Conservation (phyloP, 1,140 invertebrate genomes). For the Aphaenogaster ashmeadi region DNA sequence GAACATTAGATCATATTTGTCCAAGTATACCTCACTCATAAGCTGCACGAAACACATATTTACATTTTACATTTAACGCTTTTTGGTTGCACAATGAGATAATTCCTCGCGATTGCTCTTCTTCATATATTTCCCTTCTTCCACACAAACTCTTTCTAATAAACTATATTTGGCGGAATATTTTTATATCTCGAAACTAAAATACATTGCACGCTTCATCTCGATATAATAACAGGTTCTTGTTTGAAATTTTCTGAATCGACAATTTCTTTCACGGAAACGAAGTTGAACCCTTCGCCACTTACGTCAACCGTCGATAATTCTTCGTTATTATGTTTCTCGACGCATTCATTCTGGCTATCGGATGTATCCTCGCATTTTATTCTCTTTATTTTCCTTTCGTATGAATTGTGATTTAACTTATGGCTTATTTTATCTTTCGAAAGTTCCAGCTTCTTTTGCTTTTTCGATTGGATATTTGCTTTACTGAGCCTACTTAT, state of each 20-base stretch:
- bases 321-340: background rate
- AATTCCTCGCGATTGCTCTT: background rate
- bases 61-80: constrained; percentile 23
- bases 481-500: background rate
- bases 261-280: background rate
- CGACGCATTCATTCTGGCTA: background rate
- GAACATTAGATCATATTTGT: constrained; percentile 30
- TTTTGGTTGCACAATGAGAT: constrained; percentile 4
- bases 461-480: background rate
- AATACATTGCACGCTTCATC: constrained; percentile 39
- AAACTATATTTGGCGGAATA: background rate
- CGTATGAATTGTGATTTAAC: background rate
- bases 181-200: background rate
- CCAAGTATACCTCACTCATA: constrained; percentile 12
- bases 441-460: background rate
- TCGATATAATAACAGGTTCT: constrained; percentile 1
- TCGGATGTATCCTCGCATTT: background rate
- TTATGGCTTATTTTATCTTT: constrained; percentile 29
- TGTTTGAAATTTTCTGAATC: background rate
- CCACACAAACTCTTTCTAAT: background rate
- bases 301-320: background rate
- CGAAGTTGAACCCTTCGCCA: constrained; percentile 11
- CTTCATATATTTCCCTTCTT: background rate
- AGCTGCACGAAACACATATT: constrained; percentile 3
- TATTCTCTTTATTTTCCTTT: background rate